Conservation (phyloP, 2,888 invertebrate species). For the Sarcophaga caerulescens region DNA sequence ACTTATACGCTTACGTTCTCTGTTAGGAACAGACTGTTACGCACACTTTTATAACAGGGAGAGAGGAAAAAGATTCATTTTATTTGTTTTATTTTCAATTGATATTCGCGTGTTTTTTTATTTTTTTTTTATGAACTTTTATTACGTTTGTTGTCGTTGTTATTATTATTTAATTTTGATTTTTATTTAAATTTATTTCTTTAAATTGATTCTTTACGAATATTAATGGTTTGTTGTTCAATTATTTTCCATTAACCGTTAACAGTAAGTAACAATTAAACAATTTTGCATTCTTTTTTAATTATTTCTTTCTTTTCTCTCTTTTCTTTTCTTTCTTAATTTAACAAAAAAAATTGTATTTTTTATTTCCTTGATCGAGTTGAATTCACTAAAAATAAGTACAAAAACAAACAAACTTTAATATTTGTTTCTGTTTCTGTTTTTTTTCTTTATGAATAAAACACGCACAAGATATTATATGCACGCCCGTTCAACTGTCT, state of each 20-base stretch:
- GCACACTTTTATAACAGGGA: neutral
- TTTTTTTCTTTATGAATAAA: neutral
- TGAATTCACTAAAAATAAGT: slow-evolving; percentile 22
- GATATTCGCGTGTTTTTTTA: slow-evolving; percentile 58
- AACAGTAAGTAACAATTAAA: neutral
- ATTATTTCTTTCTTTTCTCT: neutral
- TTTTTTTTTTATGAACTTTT: slow-evolving; percentile 24
- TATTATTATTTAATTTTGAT: slow-evolving; percentile 45
- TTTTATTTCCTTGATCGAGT: slow-evolving; percentile 27
- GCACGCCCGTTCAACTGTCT: neutral
- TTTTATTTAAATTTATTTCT: slow-evolving; percentile 35
- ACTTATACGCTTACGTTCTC: neutral
- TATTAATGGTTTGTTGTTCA: slow-evolving; percentile 18
- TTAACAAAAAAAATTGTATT: slow-evolving; percentile 14
- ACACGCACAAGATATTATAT: neutral
- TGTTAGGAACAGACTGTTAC: neutral
- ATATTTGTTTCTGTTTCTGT: neutral
- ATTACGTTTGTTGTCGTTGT: neutral
- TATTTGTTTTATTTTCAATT: slow-evolving; percentile 67
- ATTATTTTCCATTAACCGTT: slow-evolving; percentile 9
- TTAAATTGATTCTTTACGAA: slow-evolving; percentile 48
- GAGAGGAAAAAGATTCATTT: slow-evolving; percentile 49
- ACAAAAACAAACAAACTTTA: slow-evolving; percentile 14
- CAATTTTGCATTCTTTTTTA: slow-evolving; percentile 1
- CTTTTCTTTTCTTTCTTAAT: neutral